Percentiles rank a stretch among this genome's conserved stretches.
These are phyloP conservation scores for Frankliniella fusca DNA, from an alignment of 2,888 invertebrate genomes.

Conservation along the genomic window DNA sequence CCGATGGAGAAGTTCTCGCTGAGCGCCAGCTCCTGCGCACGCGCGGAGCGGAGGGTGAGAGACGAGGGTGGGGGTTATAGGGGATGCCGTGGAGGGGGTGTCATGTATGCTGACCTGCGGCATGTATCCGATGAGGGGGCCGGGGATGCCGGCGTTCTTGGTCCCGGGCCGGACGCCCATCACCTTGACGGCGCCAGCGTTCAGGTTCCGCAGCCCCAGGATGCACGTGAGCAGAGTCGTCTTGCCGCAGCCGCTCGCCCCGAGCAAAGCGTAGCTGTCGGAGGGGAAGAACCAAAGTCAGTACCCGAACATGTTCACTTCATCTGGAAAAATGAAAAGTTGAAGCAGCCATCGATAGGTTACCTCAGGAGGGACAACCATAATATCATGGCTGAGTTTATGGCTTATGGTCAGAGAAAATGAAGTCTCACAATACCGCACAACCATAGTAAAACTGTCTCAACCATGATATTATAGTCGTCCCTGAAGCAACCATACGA, in stretches of 20 bases:
- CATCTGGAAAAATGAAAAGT: no score
- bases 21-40: conserved; percentile 1
- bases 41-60: not conserved
- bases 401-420: no score
- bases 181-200: conserved; percentile 47
- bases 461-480: no score
- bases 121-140: conserved; percentile 77
- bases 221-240: conserved; percentile 51
- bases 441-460: no score
- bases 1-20: conserved; percentile 10
- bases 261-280: conserved; percentile 50
- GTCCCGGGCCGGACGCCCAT: conserved; percentile 49
- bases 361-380: no score
- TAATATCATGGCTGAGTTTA: no score
- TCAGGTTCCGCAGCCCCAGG: conserved; percentile 48
- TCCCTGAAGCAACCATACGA: no score
- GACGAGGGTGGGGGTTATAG: not conserved
- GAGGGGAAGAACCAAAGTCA: not conserved
- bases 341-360: no score
- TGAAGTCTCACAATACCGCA: no score
- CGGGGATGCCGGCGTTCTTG: conserved; percentile 62
- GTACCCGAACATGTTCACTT: not conserved
- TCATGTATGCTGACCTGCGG: conserved; percentile 50
- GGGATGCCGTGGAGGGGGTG: not conserved
- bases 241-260: conserved; percentile 53